Conservation (phyloP, 2,888 invertebrate species). For the Pristionchus exspectatus region DNA sequence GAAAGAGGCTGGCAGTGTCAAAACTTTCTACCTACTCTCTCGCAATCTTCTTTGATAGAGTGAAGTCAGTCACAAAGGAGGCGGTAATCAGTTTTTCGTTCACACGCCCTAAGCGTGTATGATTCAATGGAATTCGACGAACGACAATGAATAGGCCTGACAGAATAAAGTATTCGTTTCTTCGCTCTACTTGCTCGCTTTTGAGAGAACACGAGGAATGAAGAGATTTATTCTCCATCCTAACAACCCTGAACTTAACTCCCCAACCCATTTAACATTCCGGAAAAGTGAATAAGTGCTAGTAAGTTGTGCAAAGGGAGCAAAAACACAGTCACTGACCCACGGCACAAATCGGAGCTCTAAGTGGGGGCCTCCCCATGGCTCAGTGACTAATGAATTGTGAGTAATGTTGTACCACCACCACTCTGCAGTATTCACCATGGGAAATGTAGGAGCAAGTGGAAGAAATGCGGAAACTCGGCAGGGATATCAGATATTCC, state of each 20-base stretch:
- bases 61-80: background rate
- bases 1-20: background rate
- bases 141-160: background rate
- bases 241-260: background rate
- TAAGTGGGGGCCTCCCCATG: background rate
- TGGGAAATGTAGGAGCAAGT: background rate
- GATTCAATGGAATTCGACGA: background rate
- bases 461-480: slow-evolving; percentile 18
- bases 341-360: background rate
- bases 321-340: slow-evolving; percentile 8
- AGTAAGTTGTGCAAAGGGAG: background rate
- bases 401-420: background rate
- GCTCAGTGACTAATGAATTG: slow-evolving; percentile 42
- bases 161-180: background rate
- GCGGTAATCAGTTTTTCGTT: slow-evolving; percentile 13
- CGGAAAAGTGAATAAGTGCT: background rate
- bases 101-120: slow-evolving; percentile 17
- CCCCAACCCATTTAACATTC: background rate
- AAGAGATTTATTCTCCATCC: background rate
- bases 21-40: slow-evolving; percentile 19
- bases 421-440: background rate
- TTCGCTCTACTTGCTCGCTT: background rate
- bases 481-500: slow-evolving; percentile 34
- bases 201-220: background rate
- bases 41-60: background rate